Base-by-base conservation (phyloP, 1,140 invertebrate species). In the Zaprionus kolodkinae region DNA sequence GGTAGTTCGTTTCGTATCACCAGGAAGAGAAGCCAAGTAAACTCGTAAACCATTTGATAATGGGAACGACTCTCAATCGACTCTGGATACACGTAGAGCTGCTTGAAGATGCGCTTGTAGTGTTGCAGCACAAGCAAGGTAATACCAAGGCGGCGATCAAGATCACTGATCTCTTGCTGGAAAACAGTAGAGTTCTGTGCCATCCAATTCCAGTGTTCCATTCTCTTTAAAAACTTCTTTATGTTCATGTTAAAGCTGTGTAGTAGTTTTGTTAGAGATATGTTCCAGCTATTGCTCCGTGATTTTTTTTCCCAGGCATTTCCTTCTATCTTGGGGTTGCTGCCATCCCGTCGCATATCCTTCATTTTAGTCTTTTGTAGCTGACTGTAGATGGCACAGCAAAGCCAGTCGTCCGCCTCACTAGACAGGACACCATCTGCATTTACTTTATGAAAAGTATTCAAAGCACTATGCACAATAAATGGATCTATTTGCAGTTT, bases 131-230 rank as follows among this genome's bases (percentile, higher is more conserved):
- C 96, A 6, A 98, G 96, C 76, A 96, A 96, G 1, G 98, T 98
- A 0, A 99, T 98, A 48, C 97, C 96, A 94, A 99, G 98, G 81
- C 98, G 99, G 36, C 96, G 94, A 88, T 99, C 96, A 33, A 99
- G 93, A 62, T 96, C 95, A 60, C 97, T 96, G 54, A 99, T 96
- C 93, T 97, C 97, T 25, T 95, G 94, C 66, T 96, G 94, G 85
- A 99, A 97, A 38, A 97, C 96, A 73, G 95, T 94, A 0, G 96
- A 94, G 92, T 98, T 95, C 74, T 96, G 96, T 0, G 97, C 95
- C 97, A 99, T 98, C 85, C 98, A 97, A 50, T 96, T 96, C 99
- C 99, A 99, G 85, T 97, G 97, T 91, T 97, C 97, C 88, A 98
- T 98, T 93, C 99, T 99, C 57, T 95, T 95, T 88, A 99, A 98